phyloP scores from a whole-genome alignment of 2,797 vertebrate species.

The Threskiornis aethiopicus region DNA sequence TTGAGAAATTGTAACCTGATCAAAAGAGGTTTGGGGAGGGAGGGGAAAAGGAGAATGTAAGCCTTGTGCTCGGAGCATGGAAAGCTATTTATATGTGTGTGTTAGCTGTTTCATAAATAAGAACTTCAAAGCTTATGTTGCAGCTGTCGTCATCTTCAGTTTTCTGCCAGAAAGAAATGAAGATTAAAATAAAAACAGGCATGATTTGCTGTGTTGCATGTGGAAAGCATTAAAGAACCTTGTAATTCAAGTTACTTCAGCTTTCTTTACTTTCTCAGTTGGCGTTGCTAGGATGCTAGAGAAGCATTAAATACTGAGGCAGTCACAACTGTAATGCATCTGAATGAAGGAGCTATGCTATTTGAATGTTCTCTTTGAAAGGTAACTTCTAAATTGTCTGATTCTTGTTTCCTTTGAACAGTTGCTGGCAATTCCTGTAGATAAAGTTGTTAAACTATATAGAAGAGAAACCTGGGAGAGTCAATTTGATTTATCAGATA shows the following conservation, averaged over 20 bases:
- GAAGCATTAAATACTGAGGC: neutral
- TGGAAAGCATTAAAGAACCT: neutral
- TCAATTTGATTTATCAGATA: constrained; percentile 80
- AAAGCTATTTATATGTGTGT: neutral
- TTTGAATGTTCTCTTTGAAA: neutral
- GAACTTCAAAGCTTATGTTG: neutral
- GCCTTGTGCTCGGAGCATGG: neutral
- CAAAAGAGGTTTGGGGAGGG: neutral
- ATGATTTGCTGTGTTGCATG: neutral
- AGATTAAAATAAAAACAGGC: neutral
- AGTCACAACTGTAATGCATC: neutral
- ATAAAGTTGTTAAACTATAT: constrained; percentile 86
- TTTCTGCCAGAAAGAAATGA: constrained; percentile 18
- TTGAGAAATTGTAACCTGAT: neutral
- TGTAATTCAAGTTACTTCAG: neutral
- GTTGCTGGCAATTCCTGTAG: constrained; percentile 92
- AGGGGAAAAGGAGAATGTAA: neutral
- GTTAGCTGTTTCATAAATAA: neutral
- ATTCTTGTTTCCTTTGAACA: constrained; percentile 56
- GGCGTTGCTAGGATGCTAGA: neutral
- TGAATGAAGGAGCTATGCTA: neutral
- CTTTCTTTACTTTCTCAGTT: neutral
- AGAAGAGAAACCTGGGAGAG: constrained; percentile 86
- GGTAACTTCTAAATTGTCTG: neutral
- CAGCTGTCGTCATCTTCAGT: neutral